These are phyloP conservation scores for Pheosia tremula DNA, from an alignment of 2,888 invertebrate species.

Conservation along the genomic window DNA sequence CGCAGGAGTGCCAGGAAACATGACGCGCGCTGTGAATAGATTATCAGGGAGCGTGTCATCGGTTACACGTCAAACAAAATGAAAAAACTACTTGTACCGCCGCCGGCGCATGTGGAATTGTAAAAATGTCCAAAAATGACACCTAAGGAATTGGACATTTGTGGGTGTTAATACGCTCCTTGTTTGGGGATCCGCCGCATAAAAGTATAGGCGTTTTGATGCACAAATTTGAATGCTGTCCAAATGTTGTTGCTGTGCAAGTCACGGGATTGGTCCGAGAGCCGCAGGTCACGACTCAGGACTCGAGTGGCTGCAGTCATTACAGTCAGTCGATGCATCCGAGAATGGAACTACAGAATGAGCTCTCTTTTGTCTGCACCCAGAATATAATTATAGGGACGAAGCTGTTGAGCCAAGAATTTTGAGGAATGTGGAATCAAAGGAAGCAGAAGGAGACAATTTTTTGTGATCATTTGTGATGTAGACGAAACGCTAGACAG, in stretches of 20 bases:
- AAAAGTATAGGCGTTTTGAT: slow-evolving; percentile 40
- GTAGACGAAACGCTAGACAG: slow-evolving; percentile 44
- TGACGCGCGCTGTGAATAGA: slow-evolving; percentile 57
- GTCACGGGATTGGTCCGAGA: slow-evolving; percentile 53
- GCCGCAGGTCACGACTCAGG: slow-evolving; percentile 55
- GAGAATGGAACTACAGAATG: slow-evolving; percentile 32
- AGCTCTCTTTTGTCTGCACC: slow-evolving; percentile 43
- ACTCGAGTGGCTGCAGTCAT: slow-evolving; percentile 56
- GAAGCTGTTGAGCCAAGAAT: slow-evolving; percentile 26
- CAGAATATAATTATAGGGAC: slow-evolving; percentile 43
- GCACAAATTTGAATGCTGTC: slow-evolving; percentile 42
- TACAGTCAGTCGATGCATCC: slow-evolving; percentile 46
- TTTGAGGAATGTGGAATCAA: slow-evolving; percentile 9
- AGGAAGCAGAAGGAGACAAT: slow-evolving; percentile 14
- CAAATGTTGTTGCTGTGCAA: slow-evolving; percentile 46
- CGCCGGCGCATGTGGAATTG: slow-evolving; percentile 36
- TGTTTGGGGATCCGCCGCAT: slow-evolving; percentile 41
- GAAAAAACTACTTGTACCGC: slow-evolving; percentile 11
- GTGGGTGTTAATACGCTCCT: slow-evolving; percentile 41
- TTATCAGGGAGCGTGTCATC: slow-evolving; percentile 50
- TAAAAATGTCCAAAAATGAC: slow-evolving; percentile 44
- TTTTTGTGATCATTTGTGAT: slow-evolving; percentile 27
- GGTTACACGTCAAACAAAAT: slow-evolving; percentile 40
- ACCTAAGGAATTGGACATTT: slow-evolving; percentile 45
- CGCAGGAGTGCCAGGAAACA: slow-evolving; percentile 55